phyloP scores from a whole-genome alignment of 1,140 invertebrate species.

The Chrysopa pallens region DNA sequence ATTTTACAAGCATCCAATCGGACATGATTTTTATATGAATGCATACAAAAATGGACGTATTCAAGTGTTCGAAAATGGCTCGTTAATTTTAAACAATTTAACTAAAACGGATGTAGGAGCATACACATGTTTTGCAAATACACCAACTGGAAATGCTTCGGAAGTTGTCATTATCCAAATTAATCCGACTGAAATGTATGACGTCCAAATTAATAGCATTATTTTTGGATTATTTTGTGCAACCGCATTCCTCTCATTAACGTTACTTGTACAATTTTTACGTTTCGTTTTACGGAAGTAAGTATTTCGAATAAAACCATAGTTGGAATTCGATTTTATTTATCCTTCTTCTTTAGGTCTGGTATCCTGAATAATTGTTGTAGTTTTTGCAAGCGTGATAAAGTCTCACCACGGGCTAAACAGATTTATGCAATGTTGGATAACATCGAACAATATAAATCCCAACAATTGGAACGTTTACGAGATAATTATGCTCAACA shows the following conservation, averaged over 20 bases:
- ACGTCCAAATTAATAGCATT: constrained; percentile 68
- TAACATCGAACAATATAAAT: constrained; percentile 78
- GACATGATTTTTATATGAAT: constrained; percentile 31
- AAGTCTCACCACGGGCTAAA: constrained; percentile 50
- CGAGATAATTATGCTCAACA: constrained; percentile 84
- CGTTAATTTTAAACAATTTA: constrained; percentile 30
- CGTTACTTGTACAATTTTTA: constrained; percentile 57
- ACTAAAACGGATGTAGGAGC: constrained; percentile 61
- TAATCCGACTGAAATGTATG: constrained; percentile 62
- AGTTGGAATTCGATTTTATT: constrained; percentile 1
- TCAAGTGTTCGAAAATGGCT: constrained; percentile 30
- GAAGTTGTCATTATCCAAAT: constrained; percentile 53
- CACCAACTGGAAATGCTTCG: constrained; percentile 59
- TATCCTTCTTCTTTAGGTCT: constrained; percentile 29
- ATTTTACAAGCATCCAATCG: constrained; percentile 41
- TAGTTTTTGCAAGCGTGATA: constrained; percentile 44
- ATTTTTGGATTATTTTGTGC: constrained; percentile 63
- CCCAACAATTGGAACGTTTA: constrained; percentile 68
- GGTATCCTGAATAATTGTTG: constrained; percentile 41
- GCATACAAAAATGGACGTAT: constrained; percentile 18
- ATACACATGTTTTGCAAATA: constrained; percentile 73
- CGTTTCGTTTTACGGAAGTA: constrained; percentile 51
- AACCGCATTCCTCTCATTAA: constrained; percentile 56
- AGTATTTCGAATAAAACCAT: constrained; percentile 15
- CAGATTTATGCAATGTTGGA: constrained; percentile 76